Evolutionary conservation across 2,888 invertebrate species (phyloP).

Genomic region (Agrypnus murinus): DNA sequence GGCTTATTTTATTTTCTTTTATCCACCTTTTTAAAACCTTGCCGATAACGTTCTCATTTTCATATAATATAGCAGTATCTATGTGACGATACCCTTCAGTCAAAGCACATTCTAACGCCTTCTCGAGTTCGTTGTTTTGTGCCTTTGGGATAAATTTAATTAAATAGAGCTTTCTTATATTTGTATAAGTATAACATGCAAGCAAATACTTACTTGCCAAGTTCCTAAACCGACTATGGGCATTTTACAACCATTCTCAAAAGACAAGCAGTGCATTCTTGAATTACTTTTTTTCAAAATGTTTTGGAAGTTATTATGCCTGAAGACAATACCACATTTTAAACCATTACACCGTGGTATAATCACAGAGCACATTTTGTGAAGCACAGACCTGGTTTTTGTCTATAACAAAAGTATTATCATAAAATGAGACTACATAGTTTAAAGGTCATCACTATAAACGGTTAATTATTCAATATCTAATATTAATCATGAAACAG

Average conservation of each 20-base stretch:
- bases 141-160: slow-evolving; percentile 17
- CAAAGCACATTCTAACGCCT: slow-evolving; percentile 78
- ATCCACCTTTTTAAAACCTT: slow-evolving; percentile 82
- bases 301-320: neutral
- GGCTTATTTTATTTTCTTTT: slow-evolving; percentile 76
- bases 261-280: neutral
- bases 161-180: neutral
- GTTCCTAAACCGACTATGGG: slow-evolving; percentile 58
- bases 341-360: neutral
- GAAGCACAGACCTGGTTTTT: too few relatives aligned
- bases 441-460: too few relatives aligned
- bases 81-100: slow-evolving; percentile 77
- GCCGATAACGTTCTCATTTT: slow-evolving; percentile 84
- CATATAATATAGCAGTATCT: slow-evolving; percentile 88
- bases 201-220: slow-evolving; percentile 55
- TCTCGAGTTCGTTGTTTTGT: slow-evolving; percentile 65
- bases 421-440: too few relatives aligned
- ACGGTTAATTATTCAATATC: too few relatives aligned
- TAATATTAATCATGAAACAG: too few relatives aligned
- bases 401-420: too few relatives aligned
- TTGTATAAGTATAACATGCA: too few relatives aligned
- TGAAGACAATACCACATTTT: neutral
- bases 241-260: slow-evolving; percentile 52
- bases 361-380: neutral
- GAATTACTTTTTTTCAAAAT: too few relatives aligned